Percentiles rank a stretch among this genome's conserved stretches.
Evolutionary conservation across 2,888 invertebrate species (phyloP).

Genomic region (Cosmia trapezina): DNA sequence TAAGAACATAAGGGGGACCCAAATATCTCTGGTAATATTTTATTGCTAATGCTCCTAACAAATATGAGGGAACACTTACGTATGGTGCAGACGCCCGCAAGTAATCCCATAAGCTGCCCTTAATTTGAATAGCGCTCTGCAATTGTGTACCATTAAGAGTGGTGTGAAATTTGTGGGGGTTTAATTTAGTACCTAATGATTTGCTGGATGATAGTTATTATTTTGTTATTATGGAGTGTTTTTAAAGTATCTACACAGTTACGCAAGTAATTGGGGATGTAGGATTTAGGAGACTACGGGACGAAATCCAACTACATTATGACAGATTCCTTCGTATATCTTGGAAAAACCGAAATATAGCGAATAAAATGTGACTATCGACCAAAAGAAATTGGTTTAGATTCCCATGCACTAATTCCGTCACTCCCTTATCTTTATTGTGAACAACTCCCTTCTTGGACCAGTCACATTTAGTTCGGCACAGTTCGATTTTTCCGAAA

Average conservation of each 20-base stretch:
- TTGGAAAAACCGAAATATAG: no score
- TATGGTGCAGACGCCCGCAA: constrained; percentile 42
- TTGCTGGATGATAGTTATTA: background rate
- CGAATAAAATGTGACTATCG: no score
- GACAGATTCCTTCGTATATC: no score
- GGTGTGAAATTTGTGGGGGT: constrained; percentile 8
- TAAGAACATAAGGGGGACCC: constrained; percentile 25
- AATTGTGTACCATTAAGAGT: constrained; percentile 33
- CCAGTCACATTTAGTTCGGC: background rate
- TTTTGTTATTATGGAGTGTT: background rate
- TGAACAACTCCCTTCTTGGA: no score
- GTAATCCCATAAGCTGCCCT: constrained; percentile 48
- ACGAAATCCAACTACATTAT: background rate
- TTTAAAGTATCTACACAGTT: background rate
- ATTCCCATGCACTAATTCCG: no score
- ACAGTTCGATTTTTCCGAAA: no score
- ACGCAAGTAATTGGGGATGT: background rate
- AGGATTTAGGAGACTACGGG: background rate
- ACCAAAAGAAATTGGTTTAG: no score
- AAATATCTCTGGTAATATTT: constrained; percentile 48
- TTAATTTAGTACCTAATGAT: constrained; percentile 20
- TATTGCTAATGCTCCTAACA: constrained; percentile 55
- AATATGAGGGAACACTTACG: constrained; percentile 53
- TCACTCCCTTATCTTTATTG: no score
- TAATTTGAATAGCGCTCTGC: constrained; percentile 55